phyloP scores from a whole-genome alignment of 2,797 vertebrate species.

The Dendrocincla fuliginosa region DNA sequence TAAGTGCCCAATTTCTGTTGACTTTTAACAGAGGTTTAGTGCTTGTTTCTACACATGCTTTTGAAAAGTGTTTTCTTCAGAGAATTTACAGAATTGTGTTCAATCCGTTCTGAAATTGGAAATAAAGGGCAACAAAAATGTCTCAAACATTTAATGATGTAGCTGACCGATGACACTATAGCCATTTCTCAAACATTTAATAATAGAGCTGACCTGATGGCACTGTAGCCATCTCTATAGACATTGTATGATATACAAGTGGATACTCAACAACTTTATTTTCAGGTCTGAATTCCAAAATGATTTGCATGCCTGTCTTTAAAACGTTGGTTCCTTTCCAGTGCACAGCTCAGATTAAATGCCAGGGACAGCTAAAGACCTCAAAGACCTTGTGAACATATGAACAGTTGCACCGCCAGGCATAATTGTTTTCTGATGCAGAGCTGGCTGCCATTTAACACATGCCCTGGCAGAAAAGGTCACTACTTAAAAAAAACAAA shows the following conservation, averaged over 20 bases:
- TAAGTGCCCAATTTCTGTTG: background rate
- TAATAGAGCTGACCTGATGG: background rate
- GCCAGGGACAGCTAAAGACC: conserved; percentile 35
- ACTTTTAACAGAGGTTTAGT: background rate
- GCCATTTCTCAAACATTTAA: background rate
- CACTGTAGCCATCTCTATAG: background rate
- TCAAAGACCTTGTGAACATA: conserved; percentile 5
- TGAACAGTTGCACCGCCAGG: background rate
- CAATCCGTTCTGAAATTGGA: background rate
- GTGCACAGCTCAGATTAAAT: background rate
- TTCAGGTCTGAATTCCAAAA: background rate
- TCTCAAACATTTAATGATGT: background rate
- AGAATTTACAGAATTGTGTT: background rate
- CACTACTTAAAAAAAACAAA: background rate
- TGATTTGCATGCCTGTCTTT: background rate
- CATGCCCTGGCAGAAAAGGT: conserved; percentile 48
- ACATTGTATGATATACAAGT: background rate
- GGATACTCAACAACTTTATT: background rate
- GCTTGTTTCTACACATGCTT: background rate
- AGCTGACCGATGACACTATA: background rate
- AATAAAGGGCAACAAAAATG: background rate
- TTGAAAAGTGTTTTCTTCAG: background rate
- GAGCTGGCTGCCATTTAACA: conserved; percentile 60
- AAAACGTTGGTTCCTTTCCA: conserved; percentile 3
- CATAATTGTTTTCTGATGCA: conserved; percentile 50